Evolutionary conservation across 2,113 vertebrate species (phyloP).

Genomic region (Notarius quadriscutis): DNA sequence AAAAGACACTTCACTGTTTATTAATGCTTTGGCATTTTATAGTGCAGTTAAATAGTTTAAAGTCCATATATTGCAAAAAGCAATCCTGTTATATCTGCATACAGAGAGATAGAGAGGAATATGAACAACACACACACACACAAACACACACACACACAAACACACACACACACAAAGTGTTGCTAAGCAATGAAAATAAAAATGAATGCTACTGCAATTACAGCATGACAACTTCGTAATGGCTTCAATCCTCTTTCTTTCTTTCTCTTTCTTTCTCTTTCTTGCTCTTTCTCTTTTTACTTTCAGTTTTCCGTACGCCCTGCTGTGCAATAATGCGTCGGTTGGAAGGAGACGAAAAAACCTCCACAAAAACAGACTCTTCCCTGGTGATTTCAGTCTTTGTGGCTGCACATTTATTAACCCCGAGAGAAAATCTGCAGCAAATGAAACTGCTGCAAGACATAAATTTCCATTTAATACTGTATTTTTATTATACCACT

Average conservation of each 20-base stretch:
- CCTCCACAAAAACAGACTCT: neutral
- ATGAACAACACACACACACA: conserved; percentile 21
- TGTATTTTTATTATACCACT: neutral
- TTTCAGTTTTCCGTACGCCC: conserved; percentile 37
- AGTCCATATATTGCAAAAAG: conserved; percentile 3
- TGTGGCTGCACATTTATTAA: neutral
- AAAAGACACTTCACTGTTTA: neutral
- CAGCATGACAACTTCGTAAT: conserved; percentile 53
- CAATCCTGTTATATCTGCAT: neutral
- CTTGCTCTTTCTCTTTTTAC: conserved; percentile 8
- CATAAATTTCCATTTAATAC: neutral
- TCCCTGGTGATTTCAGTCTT: neutral
- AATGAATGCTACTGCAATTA: conserved; percentile 56
- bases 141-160: conserved; percentile 30
- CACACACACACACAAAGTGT: conserved; percentile 43
- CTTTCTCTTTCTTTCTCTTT: neutral
- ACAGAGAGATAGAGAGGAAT: neutral
- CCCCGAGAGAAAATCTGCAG: neutral
- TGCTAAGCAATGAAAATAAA: conserved; percentile 57
- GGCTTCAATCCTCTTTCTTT: conserved; percentile 45
- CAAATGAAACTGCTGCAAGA: neutral
- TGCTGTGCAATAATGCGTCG: conserved; percentile 32
- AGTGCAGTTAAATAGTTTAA: neutral
- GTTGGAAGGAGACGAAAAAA: conserved; percentile 3
- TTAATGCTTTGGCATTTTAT: neutral